Percentiles rank a stretch among this genome's conserved stretches.
These are phyloP conservation scores for Probosciger aterrimus DNA, from an alignment of 2,113 vertebrate species.

Conservation along the genomic window DNA sequence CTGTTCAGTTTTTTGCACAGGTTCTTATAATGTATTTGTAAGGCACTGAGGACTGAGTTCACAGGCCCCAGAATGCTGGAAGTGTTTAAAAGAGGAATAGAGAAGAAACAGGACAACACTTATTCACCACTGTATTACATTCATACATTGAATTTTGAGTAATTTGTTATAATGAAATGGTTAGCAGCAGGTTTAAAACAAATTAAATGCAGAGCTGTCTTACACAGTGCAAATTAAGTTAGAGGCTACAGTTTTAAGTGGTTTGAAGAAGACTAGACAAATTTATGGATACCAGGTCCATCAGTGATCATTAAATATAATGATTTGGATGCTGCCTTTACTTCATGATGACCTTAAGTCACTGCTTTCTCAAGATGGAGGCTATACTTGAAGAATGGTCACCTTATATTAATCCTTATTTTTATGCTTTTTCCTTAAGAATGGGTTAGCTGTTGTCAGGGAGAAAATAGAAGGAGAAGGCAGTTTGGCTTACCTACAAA, in stretches of 20 bases:
- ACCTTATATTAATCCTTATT: not conserved
- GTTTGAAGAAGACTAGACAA: not conserved
- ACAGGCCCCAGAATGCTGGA: not conserved
- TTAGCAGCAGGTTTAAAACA: not conserved
- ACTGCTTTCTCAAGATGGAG: not conserved
- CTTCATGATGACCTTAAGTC: not conserved
- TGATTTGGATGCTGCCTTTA: not conserved
- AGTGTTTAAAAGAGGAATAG: not conserved
- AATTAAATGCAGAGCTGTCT: not conserved
- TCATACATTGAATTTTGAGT: not conserved
- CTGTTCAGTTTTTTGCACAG: not conserved
- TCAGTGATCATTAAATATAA: not conserved
- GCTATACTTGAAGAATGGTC: not conserved
- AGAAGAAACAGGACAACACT: not conserved
- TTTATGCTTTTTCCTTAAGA: not conserved
- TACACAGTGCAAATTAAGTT: not conserved
- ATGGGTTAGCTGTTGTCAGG: not conserved
- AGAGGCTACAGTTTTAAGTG: not conserved
- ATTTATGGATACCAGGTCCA: not conserved
- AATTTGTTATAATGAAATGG: not conserved
- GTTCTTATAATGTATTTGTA: not conserved
- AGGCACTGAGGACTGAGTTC: not conserved
- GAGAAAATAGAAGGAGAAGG: not conserved
- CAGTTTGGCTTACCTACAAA: not conserved
- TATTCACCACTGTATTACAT: not conserved